Evolutionary conservation across 2,888 invertebrate genomes (phyloP), one percentile per base, ranked within the genome.

Genomic region (Drosophila histrio): DNA sequence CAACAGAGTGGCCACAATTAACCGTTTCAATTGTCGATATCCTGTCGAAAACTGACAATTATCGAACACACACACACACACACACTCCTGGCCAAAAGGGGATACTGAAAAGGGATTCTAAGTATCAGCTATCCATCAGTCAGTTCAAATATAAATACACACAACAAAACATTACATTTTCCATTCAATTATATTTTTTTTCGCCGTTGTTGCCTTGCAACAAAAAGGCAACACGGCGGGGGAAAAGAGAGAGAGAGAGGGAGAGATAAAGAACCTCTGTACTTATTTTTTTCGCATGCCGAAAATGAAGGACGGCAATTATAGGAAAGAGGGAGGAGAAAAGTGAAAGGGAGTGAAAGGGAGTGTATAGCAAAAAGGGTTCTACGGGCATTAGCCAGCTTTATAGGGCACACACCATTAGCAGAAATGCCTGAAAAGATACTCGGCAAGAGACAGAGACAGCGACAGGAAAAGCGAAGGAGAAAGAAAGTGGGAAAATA

Each of bases 401-500:
- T 77, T 78, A 77, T 74, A 71, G 71, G 60, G 65, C 61, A 77
- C 74, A 77, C 78, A 74, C 78, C 78, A 77, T 78, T 78, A 77
- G 67, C 67, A 59, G 62, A 62, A 76, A 72, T 61, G 72, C 53
- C 77, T 60, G 59, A 32, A 58, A 56, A 67, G 34, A 38, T 9
- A 57, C 24, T 22, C 47, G 21, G 11, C 3, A 15, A 26, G 9
- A 24, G 30, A 52, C 9, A 30, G 7, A 7, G 28, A 24, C 3
- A 22, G 41, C 15, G 41, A 13, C 3, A 21, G 34, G 5, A 21
- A 36, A 8, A 26, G 28, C 11, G 11, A n/a, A 17, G 11, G 46
- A 9, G 28, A 8, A 36, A 8, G 8, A 1, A 13, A n/a, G 43
- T 11, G 36, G 8, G 4, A 2, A 13, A 8, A 9, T 11, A 7